Evolutionary conservation across 2,113 vertebrate species (phyloP), one percentile per base, ranked within the genome.

Genomic region (Corythornis cristatus): DNA sequence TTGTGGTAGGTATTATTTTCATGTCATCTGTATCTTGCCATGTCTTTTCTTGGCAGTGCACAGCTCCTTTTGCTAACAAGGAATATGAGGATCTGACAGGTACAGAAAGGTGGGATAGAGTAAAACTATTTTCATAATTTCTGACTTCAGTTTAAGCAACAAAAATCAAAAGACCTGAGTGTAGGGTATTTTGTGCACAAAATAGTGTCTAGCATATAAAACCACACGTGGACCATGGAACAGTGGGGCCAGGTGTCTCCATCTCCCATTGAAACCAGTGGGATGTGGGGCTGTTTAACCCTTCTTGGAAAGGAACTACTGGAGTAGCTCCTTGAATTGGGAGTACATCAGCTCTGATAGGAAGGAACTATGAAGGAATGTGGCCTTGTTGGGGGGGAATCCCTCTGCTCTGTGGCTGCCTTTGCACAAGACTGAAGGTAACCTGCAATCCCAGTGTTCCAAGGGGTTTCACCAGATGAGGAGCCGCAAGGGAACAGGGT

Each of bases 271-370:
- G 79, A 92, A 95, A 76, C 57, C 70, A 86, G 11, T 31, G 28
- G 58, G 61, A 54, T 78, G 17, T 66, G 50, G 70, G 20, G 35
- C 67, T 87, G 45, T 79, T 96, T 89, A 89, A 90, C 67, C 65
- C 35, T 26, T 83, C 35, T 75, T 91, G 43, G 37, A 83, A 64
- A 22, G 57, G 45, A 89, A 40, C 16, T 5, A 5, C 29, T 83
- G 73, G 42, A 84, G 37, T 71, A 84, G 57, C 66, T 94, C 76
- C 86, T 86, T 77, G 67, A 89, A 76, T 77, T 6, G 15, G 62
- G 37, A 89, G n/a, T 91, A 86, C 88, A 46, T 66, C 83, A 82
- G 48, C 64, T 89, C 62, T 45, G n/a, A 26, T 75, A 79, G 40
- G 66, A 96, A 79, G 61, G 35, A 81, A 28, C 28, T 50, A 19